A percentile compares a stretch with the other conserved stretches of the same genome.
Conservation (phyloP, 2,888 invertebrate genomes). For the Hetaerina titia region DNA sequence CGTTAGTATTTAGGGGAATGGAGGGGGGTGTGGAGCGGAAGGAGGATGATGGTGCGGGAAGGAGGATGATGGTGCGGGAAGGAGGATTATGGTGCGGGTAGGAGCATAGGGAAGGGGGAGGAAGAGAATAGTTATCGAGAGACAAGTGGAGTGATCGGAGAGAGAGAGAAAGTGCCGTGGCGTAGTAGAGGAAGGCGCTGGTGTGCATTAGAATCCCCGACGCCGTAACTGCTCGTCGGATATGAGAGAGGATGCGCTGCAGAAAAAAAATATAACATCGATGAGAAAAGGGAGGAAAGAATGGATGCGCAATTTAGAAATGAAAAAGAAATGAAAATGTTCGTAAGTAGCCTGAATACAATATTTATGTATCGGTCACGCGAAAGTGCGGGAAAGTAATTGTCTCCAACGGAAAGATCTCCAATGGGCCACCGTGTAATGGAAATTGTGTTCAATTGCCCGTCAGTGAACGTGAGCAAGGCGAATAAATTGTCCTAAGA, state of each 20-base stretch:
- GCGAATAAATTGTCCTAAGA: too few relatives aligned
- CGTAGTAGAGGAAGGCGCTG: neutral
- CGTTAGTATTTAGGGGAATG: constrained; percentile 41
- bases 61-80: neutral
- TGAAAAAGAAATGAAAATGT: too few relatives aligned
- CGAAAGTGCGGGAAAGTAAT: too few relatives aligned
- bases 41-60: neutral
- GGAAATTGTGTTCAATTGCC: too few relatives aligned
- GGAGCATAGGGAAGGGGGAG: neutral
- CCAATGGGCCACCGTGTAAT: too few relatives aligned
- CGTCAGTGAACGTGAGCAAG: too few relatives aligned
- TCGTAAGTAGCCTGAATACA: too few relatives aligned
- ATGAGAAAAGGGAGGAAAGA: too few relatives aligned
- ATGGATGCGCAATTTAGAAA: too few relatives aligned
- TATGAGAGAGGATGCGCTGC: neutral
- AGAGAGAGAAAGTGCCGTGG: neutral
- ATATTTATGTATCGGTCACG: too few relatives aligned
- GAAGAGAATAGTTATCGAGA: neutral
- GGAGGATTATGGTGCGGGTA: neutral
- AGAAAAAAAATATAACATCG: neutral
- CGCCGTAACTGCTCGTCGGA: neutral
- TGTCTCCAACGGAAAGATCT: too few relatives aligned
- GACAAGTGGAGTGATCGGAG: neutral
- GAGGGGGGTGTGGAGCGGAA: neutral
- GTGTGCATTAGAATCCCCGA: neutral